Base-by-base conservation (phyloP, 2,113 vertebrate genomes). In the Tympanuchus pallidicinctus region DNA sequence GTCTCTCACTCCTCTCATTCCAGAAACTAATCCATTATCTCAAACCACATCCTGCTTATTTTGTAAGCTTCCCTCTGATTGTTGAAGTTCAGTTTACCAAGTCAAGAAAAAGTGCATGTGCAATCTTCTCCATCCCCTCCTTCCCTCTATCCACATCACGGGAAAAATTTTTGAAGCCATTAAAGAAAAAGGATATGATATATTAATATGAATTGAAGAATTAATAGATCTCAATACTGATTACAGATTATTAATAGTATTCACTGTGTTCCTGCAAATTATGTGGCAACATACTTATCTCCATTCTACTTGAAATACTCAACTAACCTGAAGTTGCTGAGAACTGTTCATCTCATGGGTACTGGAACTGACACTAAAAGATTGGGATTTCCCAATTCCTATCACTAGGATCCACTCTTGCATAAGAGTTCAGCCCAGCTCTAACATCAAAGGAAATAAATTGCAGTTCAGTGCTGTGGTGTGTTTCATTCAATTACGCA, bases 81-180 rank as follows among this genome's bases (percentile, higher is more conserved):
- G n/a, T 25, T 61, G 25, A 65, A 69, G 30, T 27, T 81, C 42
- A 82, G 34, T 6, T 63, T 50, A 50, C 34, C 43, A 69, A 47
- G 7, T 6, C 16, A 48, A 59, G 59, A 73, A 52, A 4, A 80
- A 11, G 15, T 3, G 75, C 13, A 10, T 0, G 0, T 13, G 22
- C 20, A 80, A 30, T 17, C 48, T 66, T 9, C n/a, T 69, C 19
- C 8, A 7, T 3, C 18, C 4, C 3, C 11, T 65, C n/a, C 13
- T 54, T 54, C 52, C 27, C 27, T 28, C 52, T 54, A 54, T 54
- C 27, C 52, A 28, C 27, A 54, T 16, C 52, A 27, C 5, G 13
- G 9, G 10, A 65, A 6, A 73, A 76, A 52, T 74, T 36, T 73
- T 76, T 22, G 86, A 56, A 40, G 38, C 2, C 38, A 42, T 78